phyloP scores from a whole-genome alignment of 2,888 invertebrate genomes.

The Tineola bisselliella region DNA sequence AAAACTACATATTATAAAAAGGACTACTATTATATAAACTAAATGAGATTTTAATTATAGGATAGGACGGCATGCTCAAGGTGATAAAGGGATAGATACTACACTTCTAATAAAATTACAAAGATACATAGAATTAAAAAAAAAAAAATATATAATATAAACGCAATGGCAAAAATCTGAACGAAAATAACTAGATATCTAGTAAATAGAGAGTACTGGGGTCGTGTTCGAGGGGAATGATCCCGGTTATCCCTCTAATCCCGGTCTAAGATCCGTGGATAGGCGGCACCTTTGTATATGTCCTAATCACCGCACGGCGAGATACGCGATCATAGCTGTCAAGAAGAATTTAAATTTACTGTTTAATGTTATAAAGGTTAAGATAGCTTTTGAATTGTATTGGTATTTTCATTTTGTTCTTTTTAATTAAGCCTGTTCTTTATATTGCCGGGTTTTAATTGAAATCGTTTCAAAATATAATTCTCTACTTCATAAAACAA shows the following conservation, averaged over 20 bases:
- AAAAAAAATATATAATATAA: no score
- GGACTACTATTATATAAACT: no score
- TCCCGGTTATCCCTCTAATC: conserved; percentile 4
- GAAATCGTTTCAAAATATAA: no score
- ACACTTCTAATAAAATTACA: no score
- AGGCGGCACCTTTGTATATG: conserved; percentile 24
- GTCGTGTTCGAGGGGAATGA: not conserved
- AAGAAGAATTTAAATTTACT: not conserved
- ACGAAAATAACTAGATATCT: not conserved
- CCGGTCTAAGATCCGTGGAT: not conserved
- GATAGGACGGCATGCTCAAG: no score
- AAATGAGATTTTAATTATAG: no score
- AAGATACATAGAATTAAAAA: no score
- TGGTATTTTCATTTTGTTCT: not conserved
- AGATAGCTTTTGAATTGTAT: not conserved
- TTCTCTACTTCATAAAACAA: no score
- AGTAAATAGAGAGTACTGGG: not conserved
- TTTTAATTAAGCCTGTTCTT: no score
- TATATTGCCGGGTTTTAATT: no score
- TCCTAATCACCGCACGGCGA: conserved; percentile 23
- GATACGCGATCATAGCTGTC: conserved; percentile 8
- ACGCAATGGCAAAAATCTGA: not conserved
- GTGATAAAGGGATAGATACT: no score
- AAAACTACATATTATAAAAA: no score
- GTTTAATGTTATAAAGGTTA: not conserved